Base-by-base conservation (phyloP, 2,113 vertebrate species). In the Psettodes erumei region DNA sequence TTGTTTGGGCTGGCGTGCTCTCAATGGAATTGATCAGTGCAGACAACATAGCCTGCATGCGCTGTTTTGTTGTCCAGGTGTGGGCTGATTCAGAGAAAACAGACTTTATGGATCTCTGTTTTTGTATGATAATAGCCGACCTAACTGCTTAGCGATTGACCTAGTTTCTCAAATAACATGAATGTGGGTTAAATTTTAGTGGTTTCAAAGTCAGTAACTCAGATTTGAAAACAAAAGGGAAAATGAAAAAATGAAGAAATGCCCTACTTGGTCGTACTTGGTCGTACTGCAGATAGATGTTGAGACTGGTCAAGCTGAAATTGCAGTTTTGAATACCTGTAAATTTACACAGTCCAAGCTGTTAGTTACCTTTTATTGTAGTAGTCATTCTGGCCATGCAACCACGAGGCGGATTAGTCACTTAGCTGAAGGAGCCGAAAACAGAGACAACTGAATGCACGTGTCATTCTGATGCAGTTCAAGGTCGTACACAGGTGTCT, bases 1-100 rank as follows among this genome's bases (percentile, higher is more conserved):
- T 48, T 70, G 62, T 62, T 84, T 65, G 21, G 71, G 23, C 35
- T 32, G 7, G 15, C 19, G 2, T 30, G 28, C 30, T 40, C 60
- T 77, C 59, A 25, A 55, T 48, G 55, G 33, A 67, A 42, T 30
- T 62, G 54, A 66, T 79, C 59, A 47, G 55, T 51, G 37, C 71
- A 50, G 65, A 75, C 27, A 28, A 54, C 30, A 51, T 25, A 33
- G 60, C 27, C 60, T 53, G n/a, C 5, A 7, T 65, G 71, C 18
- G 43, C 33, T 16, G 15, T 32, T 68, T 48, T 54, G 60, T 28
- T 54, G 45, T 37, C 45, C 5, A 42, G 47, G 19, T n/a, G 19
- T 38, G 30, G 23, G 16, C 1, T 45, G 15, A 73, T 58, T 54
- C 23, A 54, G 43, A 47, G 37, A 42, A 33, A 30, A 16, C 12